Conservation (phyloP, 1,140 invertebrate species). For the Pentalonia nigronervosa region DNA sequence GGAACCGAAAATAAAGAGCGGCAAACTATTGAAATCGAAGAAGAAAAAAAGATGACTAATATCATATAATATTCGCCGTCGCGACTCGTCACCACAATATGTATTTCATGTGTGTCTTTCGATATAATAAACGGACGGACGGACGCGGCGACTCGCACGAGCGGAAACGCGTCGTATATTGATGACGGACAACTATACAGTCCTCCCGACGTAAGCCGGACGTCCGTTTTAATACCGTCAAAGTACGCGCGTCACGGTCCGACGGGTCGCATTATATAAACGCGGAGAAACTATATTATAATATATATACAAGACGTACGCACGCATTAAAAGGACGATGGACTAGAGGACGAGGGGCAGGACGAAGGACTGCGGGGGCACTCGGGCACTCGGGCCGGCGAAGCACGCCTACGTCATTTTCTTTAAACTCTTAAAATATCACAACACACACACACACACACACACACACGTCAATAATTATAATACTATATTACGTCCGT, state of each 20-base stretch:
- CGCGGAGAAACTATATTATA: not conserved
- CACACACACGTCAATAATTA: not conserved
- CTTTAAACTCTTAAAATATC: not conserved
- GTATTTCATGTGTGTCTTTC: not conserved
- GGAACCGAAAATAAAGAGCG: too few relatives aligned
- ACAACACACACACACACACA: not conserved
- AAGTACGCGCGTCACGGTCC: conserved; percentile 36
- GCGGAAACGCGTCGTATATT: conserved; percentile 16
- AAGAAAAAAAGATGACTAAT: not conserved
- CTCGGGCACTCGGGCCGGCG: not conserved
- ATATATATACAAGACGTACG: not conserved
- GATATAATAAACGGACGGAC: not conserved
- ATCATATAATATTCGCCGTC: not conserved
- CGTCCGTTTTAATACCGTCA: conserved; percentile 54
- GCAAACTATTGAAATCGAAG: not conserved
- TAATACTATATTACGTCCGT: not conserved
- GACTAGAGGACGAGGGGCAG: not conserved
- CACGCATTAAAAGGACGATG: not conserved
- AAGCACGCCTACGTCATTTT: conserved; percentile 6
- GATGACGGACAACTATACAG: not conserved
- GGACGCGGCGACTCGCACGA: not conserved
- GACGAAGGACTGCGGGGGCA: not conserved
- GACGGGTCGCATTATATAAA: not conserved
- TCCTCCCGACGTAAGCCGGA: conserved; percentile 21
- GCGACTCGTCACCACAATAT: not conserved